Conservation (phyloP, 2,113 vertebrate species). For the Emydocephalus ijimae region DNA sequence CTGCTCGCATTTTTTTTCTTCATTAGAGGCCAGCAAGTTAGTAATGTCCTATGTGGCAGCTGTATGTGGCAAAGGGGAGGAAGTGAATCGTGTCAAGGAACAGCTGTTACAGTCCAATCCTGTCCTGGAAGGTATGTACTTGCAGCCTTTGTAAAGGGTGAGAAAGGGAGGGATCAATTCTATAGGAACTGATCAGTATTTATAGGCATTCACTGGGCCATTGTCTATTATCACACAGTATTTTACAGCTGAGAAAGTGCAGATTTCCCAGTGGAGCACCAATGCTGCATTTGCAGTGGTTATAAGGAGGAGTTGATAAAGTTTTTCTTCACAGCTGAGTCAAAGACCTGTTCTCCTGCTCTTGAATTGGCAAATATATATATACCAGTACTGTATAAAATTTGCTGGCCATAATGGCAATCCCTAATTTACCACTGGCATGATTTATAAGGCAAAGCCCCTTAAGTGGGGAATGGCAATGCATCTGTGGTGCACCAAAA, state of each 20-base stretch:
- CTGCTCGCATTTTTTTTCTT: neutral
- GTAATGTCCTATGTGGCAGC: conserved; percentile 80
- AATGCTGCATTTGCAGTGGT: neutral
- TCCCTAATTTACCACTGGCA: neutral
- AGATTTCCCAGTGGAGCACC: neutral
- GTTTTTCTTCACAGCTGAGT: neutral
- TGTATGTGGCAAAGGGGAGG: conserved; percentile 72
- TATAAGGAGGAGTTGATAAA: neutral
- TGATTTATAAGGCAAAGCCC: neutral
- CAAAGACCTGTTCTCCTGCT: neutral
- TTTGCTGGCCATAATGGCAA: neutral
- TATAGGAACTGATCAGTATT: too few relatives aligned
- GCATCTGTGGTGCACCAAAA: neutral
- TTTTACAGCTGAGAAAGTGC: neutral
- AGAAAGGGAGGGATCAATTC: neutral
- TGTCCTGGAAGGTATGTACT: conserved; percentile 73
- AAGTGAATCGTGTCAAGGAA: conserved; percentile 79
- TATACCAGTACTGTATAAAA: neutral
- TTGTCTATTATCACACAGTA: neutral
- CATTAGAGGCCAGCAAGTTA: conserved; percentile 77
- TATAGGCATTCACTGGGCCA: neutral
- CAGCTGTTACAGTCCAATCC: conserved; percentile 80
- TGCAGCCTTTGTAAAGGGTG: rapidly evolving
- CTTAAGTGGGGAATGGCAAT: neutral
- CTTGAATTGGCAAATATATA: neutral